Evolutionary conservation across 2,113 vertebrate genomes (phyloP), one percentile per base, ranked within the genome.

Genomic region (Cettia cetti): DNA sequence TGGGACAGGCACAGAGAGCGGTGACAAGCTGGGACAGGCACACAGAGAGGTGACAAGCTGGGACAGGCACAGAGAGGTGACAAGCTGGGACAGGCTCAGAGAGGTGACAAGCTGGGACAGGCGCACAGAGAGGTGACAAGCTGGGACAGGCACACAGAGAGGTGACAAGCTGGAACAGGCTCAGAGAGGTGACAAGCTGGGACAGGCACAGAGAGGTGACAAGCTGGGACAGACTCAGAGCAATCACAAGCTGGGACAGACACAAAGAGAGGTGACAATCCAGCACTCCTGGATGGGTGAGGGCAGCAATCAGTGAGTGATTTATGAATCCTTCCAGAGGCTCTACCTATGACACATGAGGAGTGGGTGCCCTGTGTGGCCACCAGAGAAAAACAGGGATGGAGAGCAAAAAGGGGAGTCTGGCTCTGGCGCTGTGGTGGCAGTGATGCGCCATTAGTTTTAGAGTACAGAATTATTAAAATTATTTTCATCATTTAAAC

Each of bases 261-360:
- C 31, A 33, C 49, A 79, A 14, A 42, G 27, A 79, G 74, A 30
- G 47, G 82, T 65, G 86, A 77, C 54, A 66, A 27, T 31, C 50
- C 70, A 89, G 56, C 10, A 0, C 28, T 59, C 42, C 52, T 7
- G 31, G 28, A 30, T 53, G 59, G 33, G 19, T 37, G 19, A 59
- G 56, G 47, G 53, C 59, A 71, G 65, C 56, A 17, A 35, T 89
- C 49, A 40, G 27, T 16, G 19, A 63, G 71, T 47, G 59, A 61
- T 56, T 84, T 30, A 21, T 54, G 70, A 53, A 23, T 30, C 37
- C 35, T 53, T 59, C 23, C 33, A 10, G n/a, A 68, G 60, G 39
- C 40, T 71, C 8, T 17, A 3, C 59, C 64, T 27, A 1, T 31
- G 66, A 7, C 35, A 30, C 3, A 0, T 17, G 4, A 20, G 4